These are phyloP conservation scores for Gyps fulvus DNA, from an alignment of 2,113 vertebrate species.

Conservation along the genomic window DNA sequence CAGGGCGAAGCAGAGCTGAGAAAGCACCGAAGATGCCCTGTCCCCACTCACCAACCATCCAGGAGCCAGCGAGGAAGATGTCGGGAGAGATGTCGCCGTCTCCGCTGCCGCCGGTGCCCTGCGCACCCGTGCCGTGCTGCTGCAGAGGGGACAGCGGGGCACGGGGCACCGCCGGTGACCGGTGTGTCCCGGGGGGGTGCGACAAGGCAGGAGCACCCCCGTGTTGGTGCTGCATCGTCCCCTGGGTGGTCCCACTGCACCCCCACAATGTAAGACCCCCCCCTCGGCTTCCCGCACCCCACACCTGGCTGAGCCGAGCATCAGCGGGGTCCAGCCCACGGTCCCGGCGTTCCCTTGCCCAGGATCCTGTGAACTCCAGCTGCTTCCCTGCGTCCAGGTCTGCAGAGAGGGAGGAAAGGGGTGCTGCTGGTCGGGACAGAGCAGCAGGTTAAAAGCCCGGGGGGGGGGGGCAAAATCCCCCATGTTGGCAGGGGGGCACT, in stretches of 20 bases:
- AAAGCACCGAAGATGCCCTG: rapidly evolving
- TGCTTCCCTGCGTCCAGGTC: not conserved
- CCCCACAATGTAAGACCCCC: too few relatives aligned
- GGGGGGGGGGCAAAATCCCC: not conserved
- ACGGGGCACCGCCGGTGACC: rapidly evolving
- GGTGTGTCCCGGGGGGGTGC: too few relatives aligned
- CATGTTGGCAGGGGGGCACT: too few relatives aligned
- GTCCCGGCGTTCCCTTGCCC: constrained; percentile 51
- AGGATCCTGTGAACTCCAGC: not conserved
- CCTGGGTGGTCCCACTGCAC: not conserved
- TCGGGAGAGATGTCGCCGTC: rapidly evolving
- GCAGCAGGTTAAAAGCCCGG: too few relatives aligned
- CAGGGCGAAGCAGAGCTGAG: not conserved
- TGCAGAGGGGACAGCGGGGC: not conserved
- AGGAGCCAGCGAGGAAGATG: not conserved
- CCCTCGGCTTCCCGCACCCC: not conserved
- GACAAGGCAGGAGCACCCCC: not conserved
- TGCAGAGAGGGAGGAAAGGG: not conserved
- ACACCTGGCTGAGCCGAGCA: constrained; percentile 54
- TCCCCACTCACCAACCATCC: not conserved
- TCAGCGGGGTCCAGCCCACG: constrained; percentile 68
- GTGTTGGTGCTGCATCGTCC: not conserved
- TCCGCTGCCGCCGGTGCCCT: rapidly evolving
- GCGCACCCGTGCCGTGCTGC: rapidly evolving
- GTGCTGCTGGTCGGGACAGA: not conserved